A percentile compares a stretch with the other conserved stretches of the same genome.
phyloP scores from a whole-genome alignment of 2,113 vertebrate genomes.

The Setophaga kirtlandii region DNA sequence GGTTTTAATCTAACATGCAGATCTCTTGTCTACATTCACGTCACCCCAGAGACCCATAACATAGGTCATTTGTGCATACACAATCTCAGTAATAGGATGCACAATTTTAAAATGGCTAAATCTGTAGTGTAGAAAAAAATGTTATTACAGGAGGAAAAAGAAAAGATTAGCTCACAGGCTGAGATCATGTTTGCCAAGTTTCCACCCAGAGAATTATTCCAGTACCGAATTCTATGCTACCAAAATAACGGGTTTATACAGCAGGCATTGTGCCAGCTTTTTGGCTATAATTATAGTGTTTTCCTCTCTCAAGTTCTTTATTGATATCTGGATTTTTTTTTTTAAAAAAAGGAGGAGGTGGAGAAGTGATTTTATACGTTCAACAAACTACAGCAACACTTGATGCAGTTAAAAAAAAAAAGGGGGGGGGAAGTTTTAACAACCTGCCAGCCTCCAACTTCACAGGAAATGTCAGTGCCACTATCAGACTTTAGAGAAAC shows the following conservation, averaged over 20 bases:
- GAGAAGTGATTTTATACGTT: slow-evolving; percentile 36
- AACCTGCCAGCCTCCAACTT: slow-evolving; percentile 67
- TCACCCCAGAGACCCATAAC: slow-evolving; percentile 64
- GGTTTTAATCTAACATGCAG: slow-evolving; percentile 70
- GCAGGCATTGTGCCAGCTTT: slow-evolving; percentile 63
- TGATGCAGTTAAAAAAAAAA: slow-evolving; percentile 37
- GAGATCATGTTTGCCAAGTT: slow-evolving; percentile 67
- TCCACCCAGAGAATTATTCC: slow-evolving; percentile 70
- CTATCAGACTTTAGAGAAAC: slow-evolving; percentile 56
- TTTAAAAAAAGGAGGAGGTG: slow-evolving; percentile 4
- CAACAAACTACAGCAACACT: slow-evolving; percentile 49
- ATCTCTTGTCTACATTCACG: slow-evolving; percentile 67
- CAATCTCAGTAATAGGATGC: slow-evolving; percentile 65
- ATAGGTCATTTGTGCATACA: slow-evolving; percentile 67
- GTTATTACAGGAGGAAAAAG: slow-evolving; percentile 54
- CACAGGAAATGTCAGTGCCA: slow-evolving; percentile 66
- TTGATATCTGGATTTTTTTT: slow-evolving; percentile 44
- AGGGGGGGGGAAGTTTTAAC: slow-evolving; percentile 47
- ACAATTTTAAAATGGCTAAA: slow-evolving; percentile 59
- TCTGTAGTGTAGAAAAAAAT: slow-evolving; percentile 43
- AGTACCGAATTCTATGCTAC: slow-evolving; percentile 60
- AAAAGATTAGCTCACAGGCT: slow-evolving; percentile 63
- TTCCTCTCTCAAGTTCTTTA: slow-evolving; percentile 63
- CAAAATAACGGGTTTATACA: slow-evolving; percentile 67
- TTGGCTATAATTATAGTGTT: slow-evolving; percentile 71